These are phyloP conservation scores for Sinodicranocentrus sp. DNA, from an alignment of 2,888 invertebrate species.

Conservation along the genomic window DNA sequence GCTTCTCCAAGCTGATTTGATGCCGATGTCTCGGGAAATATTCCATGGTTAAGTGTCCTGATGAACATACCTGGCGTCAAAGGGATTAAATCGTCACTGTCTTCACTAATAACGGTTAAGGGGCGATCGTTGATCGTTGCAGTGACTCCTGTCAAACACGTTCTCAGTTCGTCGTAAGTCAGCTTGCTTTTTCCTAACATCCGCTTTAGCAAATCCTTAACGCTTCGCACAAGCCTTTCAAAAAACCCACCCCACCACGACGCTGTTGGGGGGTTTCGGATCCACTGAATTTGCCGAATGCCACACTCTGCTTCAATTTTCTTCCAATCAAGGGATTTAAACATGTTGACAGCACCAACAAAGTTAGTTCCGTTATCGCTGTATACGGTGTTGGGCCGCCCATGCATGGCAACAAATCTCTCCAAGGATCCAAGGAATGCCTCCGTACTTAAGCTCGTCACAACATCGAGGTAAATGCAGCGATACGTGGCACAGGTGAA, in stretches of 20 bases:
- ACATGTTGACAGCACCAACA: slow-evolving; percentile 78
- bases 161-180: neutral
- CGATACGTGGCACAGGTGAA: slow-evolving; percentile 78
- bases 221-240: slow-evolving; percentile 2
- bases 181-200: slow-evolving; percentile 9
- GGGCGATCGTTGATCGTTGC: slow-evolving; percentile 17
- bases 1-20: neutral
- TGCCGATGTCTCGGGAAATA: slow-evolving; percentile 27
- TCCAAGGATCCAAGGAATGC: neutral
- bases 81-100: neutral
- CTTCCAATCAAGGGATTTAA: slow-evolving; percentile 81
- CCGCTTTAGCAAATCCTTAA: slow-evolving; percentile 7
- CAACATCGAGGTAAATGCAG: slow-evolving; percentile 77
- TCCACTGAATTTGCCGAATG: slow-evolving; percentile 1
- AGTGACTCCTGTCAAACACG: slow-evolving; percentile 14
- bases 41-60: neutral
- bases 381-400: slow-evolving; percentile 75
- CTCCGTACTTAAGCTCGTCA: neutral
- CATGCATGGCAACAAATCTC: neutral
- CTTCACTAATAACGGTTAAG: slow-evolving; percentile 14
- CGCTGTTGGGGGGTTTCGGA: slow-evolving; percentile 38
- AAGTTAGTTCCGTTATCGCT: slow-evolving; percentile 79
- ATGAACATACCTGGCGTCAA: slow-evolving; percentile 29
- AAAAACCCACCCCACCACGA: slow-evolving; percentile 45
- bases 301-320: neutral